Conservation (phyloP, 2,888 invertebrate species). For the Protonemura montana region DNA sequence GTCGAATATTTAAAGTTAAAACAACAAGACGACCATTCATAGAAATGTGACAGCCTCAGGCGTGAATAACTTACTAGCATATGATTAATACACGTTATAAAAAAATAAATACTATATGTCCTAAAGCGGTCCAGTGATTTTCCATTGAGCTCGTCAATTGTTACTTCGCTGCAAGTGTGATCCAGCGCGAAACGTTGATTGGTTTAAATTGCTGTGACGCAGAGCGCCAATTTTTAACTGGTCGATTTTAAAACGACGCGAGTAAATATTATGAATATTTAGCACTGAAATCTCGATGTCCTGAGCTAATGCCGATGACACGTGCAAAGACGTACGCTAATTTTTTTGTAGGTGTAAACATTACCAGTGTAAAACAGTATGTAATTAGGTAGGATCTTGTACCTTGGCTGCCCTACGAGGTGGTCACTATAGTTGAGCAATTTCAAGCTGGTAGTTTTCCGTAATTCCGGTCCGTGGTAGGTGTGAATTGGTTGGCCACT, state of each 20-base stretch:
- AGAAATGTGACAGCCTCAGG: neutral
- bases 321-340: neutral
- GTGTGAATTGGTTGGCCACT: too few species aligned
- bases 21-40: neutral
- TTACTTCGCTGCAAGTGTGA: neutral
- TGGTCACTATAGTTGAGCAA: neutral
- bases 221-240: neutral
- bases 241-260: neutral
- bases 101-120: neutral
- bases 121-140: neutral
- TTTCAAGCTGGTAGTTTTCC: neutral
- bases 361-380: neutral
- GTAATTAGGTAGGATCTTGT: neutral
- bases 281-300: neutral
- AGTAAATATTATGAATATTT: conserved; percentile 7
- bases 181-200: neutral
- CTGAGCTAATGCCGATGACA: neutral
- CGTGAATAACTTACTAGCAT: neutral
- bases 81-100: neutral
- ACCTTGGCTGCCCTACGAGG: neutral
- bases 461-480: neutral
- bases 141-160: neutral
- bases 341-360: neutral
- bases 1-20: neutral
- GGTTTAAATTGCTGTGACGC: neutral